A percentile compares a stretch with the other conserved stretches of the same genome.
These are phyloP conservation scores for Pseudopodoces humilis DNA, from an alignment of 2,113 vertebrate species.

Conservation along the genomic window DNA sequence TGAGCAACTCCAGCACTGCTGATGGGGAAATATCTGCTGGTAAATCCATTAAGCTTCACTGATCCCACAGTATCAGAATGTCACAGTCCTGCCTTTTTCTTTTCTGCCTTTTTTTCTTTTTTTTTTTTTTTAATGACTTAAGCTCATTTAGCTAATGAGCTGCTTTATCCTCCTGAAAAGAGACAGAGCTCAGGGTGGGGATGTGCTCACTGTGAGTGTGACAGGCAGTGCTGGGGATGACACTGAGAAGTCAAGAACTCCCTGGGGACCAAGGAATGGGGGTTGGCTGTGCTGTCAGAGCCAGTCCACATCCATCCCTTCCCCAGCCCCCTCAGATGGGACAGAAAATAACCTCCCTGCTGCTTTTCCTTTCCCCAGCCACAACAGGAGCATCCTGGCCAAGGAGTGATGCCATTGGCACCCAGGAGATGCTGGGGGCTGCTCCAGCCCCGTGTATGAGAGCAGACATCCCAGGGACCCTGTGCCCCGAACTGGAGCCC, in stretches of 20 bases:
- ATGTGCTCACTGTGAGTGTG: not conserved
- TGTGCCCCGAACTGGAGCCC: not conserved
- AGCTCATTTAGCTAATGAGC: not conserved
- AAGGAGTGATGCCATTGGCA: accelerated
- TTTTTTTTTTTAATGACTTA: not conserved
- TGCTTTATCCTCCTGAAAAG: not conserved
- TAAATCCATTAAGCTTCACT: constrained; percentile 16
- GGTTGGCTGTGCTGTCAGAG: not conserved
- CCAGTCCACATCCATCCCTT: not conserved
- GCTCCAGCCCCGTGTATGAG: not conserved
- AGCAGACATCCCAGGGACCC: accelerated
- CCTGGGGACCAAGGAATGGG: not conserved
- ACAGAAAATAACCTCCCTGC: not conserved
- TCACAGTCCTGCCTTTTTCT: not conserved
- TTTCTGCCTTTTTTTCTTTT: not conserved
- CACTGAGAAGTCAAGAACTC: not conserved
- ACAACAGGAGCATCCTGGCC: not conserved
- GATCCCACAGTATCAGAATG: not conserved
- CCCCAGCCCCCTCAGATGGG: accelerated
- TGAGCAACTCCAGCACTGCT: not conserved
- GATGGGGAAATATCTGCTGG: not conserved
- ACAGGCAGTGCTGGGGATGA: not conserved
- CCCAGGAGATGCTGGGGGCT: not conserved
- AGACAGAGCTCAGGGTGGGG: not conserved
- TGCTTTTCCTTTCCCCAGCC: not conserved